phyloP scores from a whole-genome alignment of 2,888 invertebrate species.

The Xestia c-nigrum region DNA sequence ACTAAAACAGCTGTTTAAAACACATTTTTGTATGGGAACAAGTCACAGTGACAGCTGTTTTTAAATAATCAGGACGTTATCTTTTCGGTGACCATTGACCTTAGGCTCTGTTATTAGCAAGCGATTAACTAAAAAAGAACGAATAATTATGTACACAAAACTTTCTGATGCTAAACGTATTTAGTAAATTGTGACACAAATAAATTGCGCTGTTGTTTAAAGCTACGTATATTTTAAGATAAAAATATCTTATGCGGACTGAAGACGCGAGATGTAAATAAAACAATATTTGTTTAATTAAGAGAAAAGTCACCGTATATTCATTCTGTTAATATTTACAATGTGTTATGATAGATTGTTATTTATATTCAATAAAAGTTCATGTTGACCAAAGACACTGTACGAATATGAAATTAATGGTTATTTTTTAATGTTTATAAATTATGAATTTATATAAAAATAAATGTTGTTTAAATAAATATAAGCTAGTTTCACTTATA shows the following conservation, averaged over 20 bases:
- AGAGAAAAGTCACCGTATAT: slow-evolving; percentile 10
- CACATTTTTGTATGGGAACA: too few species aligned
- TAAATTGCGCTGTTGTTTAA: background rate
- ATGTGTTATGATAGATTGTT: slow-evolving; percentile 4
- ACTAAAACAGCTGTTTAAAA: too few species aligned
- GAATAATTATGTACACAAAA: background rate
- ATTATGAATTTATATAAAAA: slow-evolving; percentile 30
- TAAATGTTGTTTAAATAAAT: slow-evolving; percentile 43
- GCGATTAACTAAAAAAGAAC: background rate
- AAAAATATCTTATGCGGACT: background rate
- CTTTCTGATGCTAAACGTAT: background rate
- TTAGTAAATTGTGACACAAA: background rate
- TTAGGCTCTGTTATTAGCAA: too few species aligned
- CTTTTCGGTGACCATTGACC: too few species aligned
- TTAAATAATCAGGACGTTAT: too few species aligned
- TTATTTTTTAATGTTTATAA: slow-evolving; percentile 25
- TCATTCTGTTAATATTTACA: slow-evolving; percentile 4
- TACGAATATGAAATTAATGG: slow-evolving; percentile 1
- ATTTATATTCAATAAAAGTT: slow-evolving; percentile 6
- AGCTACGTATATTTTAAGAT: background rate
- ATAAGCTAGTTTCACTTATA: slow-evolving; percentile 35
- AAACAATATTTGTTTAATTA: background rate
- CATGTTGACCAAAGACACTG: slow-evolving; percentile 23
- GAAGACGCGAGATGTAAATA: slow-evolving; percentile 24
- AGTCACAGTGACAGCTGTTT: too few species aligned